Base-by-base conservation (phyloP, 2,888 invertebrate species). In the Leptura quadrifasciata region DNA sequence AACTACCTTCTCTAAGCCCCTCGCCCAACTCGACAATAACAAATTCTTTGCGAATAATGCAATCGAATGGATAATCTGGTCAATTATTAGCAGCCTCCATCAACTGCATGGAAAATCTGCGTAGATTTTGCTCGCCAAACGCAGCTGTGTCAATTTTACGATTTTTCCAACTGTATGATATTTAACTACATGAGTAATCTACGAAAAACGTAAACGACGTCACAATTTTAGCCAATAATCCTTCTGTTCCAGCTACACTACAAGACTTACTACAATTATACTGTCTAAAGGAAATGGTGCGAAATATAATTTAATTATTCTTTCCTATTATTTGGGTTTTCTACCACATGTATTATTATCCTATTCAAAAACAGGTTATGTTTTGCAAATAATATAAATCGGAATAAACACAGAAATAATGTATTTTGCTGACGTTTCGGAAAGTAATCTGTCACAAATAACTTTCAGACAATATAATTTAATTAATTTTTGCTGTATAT, bases 81-180 rank as follows among this genome's bases (percentile, higher is more conserved):
- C 92, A 94, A 82, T 90, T 98, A 76, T 91, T 98, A 35, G 93
- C 95, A 10, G 92, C 94, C 79, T 94, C 95, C 8, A 89, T 98
- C 54, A 91, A 93, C 65, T 93, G 95, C 69, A 94, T 98, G 91
- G 94, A 95, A 65, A 93, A 93, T 79, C 90, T 98, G 78, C 95
- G 96, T 0, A 92, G 92, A 27, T 90, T 98, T 52, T 97, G 97
- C 82, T 97, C 98, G 72, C 96, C 97, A 2, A 92, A 93, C 88
- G 96, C 97, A 18, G 96, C 96, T 0, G 88, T 97, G 15, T 93
- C 96, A 10, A 94, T 98, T 79, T 91, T 99, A n/a, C n/a, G n/a
- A n/a, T n/a, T n/a, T n/a, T n/a, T 74, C 98, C 99, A 3, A 97
- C 98, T 0, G 92, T 98, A 75, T 91, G 99, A n/a, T 97, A 95